Evolutionary conservation across 2,888 invertebrate genomes (phyloP), one percentile per base, ranked within the genome.

Genomic region (Erannis defoliaria): DNA sequence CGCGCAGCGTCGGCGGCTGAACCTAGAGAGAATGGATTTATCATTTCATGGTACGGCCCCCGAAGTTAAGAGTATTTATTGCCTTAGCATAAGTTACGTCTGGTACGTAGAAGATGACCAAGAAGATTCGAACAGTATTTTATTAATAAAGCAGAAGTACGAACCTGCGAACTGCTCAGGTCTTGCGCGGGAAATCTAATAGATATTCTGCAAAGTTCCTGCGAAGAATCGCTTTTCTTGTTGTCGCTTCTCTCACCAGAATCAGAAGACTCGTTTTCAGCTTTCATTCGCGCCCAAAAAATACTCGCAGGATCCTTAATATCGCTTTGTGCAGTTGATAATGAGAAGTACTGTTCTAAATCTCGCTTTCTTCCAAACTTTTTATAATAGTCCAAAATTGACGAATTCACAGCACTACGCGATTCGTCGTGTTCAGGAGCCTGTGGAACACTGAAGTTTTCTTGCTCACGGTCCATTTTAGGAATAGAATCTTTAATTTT

Each of bases 281-380:
- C 78, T 71, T 93, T 92, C 88, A 93, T 92, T 69, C 79, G 90
- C 48, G 82, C 82, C 93, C 93, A 93, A 81, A 91, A 93, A 35
- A 79, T 69, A 64, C 92, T 86, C 14, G 82, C 73, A 0, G 89
- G 86, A 68, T 92, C 92, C 67, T 80, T 84, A 42, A 89, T 78
- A 63, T 93, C 91, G 78, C 80, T 82, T 59, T 90, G 86, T 37
- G 90, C 92, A 37, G 93, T 90, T 9, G 90, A 88, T 68, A 93
- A 71, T 40, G 92, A 94, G 84, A 96, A 95, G 80, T 95, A 96
- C 73, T 95, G 95, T 60, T 95, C 94, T 70, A 96, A 89, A 78
- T 96, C 94, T 31, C 94, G 86, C 74, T 94, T 95, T 70, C 94
- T 94, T 1, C 96, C 95, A 85, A 95, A 96, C 77, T 95, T 95